Conservation (phyloP, 2,113 vertebrate genomes). For the Melospiza georgiana region DNA sequence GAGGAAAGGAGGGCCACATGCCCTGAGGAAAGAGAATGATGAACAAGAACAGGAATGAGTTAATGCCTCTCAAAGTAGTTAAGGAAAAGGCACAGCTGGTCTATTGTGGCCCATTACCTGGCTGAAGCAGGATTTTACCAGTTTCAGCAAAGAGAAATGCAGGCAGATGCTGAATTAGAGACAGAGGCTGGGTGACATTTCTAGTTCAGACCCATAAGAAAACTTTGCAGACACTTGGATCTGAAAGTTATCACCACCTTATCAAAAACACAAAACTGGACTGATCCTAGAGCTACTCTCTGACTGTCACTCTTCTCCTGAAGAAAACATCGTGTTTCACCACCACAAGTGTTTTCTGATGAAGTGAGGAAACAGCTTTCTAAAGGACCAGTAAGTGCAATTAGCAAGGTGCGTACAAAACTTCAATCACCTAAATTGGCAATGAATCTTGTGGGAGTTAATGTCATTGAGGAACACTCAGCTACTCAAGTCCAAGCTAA, state of each 20-base stretch:
- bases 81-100: background rate
- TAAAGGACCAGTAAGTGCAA: background rate
- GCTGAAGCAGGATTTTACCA: background rate
- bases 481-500: background rate
- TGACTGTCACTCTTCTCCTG: background rate
- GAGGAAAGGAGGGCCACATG: rapidly evolving
- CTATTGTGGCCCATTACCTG: background rate
- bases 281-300: background rate
- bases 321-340: background rate
- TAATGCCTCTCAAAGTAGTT: background rate
- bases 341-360: background rate
- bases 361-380: background rate
- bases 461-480: background rate
- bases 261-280: background rate
- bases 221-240: background rate
- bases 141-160: background rate
- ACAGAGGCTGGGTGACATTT: background rate
- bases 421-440: background rate
- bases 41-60: background rate
- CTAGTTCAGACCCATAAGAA: background rate
- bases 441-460: conserved; percentile 7
- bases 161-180: background rate
- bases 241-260: background rate
- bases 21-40: background rate
- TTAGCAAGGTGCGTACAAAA: background rate